phyloP scores from a whole-genome alignment of 2,113 vertebrate genomes.

The Cynocephalus volans region DNA sequence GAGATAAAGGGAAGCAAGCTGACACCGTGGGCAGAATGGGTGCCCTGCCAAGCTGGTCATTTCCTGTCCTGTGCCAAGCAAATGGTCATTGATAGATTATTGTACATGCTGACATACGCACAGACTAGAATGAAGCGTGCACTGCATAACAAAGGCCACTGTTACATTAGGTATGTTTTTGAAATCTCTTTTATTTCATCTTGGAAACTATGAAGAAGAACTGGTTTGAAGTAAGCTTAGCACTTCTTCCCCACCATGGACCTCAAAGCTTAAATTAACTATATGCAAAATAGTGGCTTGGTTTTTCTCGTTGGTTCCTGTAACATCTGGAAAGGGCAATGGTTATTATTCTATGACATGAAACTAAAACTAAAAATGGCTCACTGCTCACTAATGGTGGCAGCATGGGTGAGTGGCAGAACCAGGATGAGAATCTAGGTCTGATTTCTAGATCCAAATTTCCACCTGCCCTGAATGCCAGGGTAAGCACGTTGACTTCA shows the following conservation, averaged over 20 bases:
- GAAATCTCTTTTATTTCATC: neutral
- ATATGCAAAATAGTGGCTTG: neutral
- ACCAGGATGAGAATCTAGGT: neutral
- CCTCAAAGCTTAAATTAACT: neutral
- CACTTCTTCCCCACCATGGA: neutral
- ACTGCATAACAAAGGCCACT: neutral
- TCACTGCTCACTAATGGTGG: neutral
- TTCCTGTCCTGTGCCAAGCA: neutral
- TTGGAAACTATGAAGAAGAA: neutral
- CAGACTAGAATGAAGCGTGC: neutral
- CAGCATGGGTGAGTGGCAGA: neutral
- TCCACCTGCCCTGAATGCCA: neutral
- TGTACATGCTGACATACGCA: neutral
- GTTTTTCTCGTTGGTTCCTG: neutral
- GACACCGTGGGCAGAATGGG: neutral
- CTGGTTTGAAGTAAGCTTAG: slow-evolving; percentile 31
- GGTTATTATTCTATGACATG: neutral
- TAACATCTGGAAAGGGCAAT: neutral
- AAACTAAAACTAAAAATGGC: neutral
- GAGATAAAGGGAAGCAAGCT: neutral
- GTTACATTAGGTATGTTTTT: neutral
- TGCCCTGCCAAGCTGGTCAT: neutral
- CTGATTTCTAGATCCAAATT: neutral
- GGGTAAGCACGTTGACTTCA: neutral
- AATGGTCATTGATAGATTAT: neutral